Evolutionary conservation across 1,140 invertebrate species (phyloP), one percentile per base, ranked within the genome.

Genomic region (Pararge aegeria): DNA sequence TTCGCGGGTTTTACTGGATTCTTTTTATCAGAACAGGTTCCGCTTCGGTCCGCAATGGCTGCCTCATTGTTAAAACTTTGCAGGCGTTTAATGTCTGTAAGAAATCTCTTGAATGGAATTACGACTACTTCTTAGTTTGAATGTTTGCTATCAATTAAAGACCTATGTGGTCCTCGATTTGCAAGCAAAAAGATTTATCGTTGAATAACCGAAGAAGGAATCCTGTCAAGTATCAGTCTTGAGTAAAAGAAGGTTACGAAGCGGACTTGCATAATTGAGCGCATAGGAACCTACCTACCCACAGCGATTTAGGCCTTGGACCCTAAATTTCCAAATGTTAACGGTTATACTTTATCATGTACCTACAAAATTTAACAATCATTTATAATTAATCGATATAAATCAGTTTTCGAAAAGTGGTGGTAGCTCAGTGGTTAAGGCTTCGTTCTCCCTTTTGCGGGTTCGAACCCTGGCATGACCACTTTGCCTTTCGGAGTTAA

Each of bases 61-160:
- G 49, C 51, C 62, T 62, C 63, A 68, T 71, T 73, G 61, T 78
- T 68, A 49, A 68, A 73, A 55, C 38, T 58, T 40, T 30, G 38
- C 42, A 49, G 29, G 10, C 15, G 16, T 54, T 64, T 63, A 57
- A 55, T 60, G 44, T 53, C 37, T 49, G 27, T 50, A 66, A 69
- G 66, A 70, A 70, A 53, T 29, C 20, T 63, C 30, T 50, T 70
- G 60, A 70, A 70, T 70, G 68, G 57, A 50, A 60, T 65, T 55
- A 59, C 54, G 27, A 27, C 46, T 61, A 56, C 56, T 53, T 38
- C 59, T 52, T 55, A 51, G 54, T 16, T 66, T 54, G 40, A 66
- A 66, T 51, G 57, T 40, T 61, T 65, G 19, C 60, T 53, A 52
- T 59, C 57, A 65, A 68, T 69, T 57, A 62, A 51, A 60, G 21